These are phyloP conservation scores for Folsomia candida DNA, from an alignment of 2,888 invertebrate genomes.

Conservation along the genomic window DNA sequence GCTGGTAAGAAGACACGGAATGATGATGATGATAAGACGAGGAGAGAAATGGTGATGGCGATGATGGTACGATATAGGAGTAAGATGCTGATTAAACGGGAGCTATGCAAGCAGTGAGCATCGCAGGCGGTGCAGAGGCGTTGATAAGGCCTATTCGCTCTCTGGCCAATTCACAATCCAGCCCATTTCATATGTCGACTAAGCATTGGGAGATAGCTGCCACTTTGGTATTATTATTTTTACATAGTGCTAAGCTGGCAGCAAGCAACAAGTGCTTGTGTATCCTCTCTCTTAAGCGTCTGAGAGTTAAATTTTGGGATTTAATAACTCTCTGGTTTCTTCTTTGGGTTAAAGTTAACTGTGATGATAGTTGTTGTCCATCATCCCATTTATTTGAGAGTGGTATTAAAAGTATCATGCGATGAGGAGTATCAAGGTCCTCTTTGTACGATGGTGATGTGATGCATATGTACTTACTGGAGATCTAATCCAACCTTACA, in stretches of 20 bases:
- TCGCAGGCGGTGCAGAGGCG: background rate
- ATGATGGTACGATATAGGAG: no score
- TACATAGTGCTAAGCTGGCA: background rate
- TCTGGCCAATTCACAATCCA: background rate
- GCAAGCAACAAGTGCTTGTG: background rate
- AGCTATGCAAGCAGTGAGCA: background rate
- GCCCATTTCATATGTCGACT: background rate
- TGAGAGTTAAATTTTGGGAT: background rate
- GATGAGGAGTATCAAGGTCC: background rate
- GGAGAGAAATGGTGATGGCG: no score
- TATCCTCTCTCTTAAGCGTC: background rate
- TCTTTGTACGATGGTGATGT: background rate
- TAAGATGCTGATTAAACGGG: constrained; percentile 1
- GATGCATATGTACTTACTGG: no score
- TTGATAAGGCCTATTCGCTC: background rate
- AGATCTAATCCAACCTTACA: background rate
- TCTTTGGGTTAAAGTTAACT: background rate
- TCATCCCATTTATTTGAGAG: background rate
- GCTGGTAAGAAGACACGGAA: background rate
- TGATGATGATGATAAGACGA: background rate
- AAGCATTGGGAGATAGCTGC: background rate
- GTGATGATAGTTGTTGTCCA: background rate
- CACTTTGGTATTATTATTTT: background rate
- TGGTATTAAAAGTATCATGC: no score
- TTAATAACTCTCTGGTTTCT: background rate